phyloP scores from a whole-genome alignment of 2,888 invertebrate species.

The Chrysina gloriosa region DNA sequence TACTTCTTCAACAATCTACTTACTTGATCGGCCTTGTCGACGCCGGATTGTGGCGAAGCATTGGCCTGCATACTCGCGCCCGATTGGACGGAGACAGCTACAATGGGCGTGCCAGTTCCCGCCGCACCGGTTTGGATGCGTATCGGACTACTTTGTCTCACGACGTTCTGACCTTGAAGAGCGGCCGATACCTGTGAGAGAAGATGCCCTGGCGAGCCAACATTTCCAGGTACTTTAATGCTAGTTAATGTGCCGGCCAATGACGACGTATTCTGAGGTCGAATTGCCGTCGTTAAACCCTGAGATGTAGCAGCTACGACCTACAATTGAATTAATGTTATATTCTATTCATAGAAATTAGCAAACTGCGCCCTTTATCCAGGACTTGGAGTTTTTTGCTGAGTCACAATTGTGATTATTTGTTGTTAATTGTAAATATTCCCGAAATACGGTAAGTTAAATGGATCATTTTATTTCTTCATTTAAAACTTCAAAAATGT shows the following conservation, averaged over 20 bases:
- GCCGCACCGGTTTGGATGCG: conserved; percentile 68
- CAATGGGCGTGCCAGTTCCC: conserved; percentile 66
- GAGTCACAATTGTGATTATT: background rate
- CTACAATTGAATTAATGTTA: conserved; percentile 58
- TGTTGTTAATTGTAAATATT: no score
- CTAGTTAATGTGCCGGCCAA: conserved; percentile 63
- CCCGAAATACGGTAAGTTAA: no score
- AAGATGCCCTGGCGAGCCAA: conserved; percentile 65
- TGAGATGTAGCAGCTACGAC: conserved; percentile 71
- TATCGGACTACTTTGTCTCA: conserved; percentile 71
- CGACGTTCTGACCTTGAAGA: conserved; percentile 66
- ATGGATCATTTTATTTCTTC: no score
- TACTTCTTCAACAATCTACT: conserved; percentile 61
- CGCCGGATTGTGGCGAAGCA: conserved; percentile 52
- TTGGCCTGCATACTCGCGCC: conserved; percentile 50
- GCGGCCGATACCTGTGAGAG: conserved; percentile 69
- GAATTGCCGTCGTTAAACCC: conserved; percentile 66
- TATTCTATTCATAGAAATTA: no score
- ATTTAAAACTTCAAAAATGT: no score
- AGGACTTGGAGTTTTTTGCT: no score
- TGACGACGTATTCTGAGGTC: conserved; percentile 63
- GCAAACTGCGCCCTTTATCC: no score
- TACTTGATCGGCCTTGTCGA: conserved; percentile 57
- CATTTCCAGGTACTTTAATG: conserved; percentile 66
- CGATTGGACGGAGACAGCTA: conserved; percentile 71